phyloP scores from a whole-genome alignment of 2,797 vertebrate genomes.

The Psittacula derbiana region DNA sequence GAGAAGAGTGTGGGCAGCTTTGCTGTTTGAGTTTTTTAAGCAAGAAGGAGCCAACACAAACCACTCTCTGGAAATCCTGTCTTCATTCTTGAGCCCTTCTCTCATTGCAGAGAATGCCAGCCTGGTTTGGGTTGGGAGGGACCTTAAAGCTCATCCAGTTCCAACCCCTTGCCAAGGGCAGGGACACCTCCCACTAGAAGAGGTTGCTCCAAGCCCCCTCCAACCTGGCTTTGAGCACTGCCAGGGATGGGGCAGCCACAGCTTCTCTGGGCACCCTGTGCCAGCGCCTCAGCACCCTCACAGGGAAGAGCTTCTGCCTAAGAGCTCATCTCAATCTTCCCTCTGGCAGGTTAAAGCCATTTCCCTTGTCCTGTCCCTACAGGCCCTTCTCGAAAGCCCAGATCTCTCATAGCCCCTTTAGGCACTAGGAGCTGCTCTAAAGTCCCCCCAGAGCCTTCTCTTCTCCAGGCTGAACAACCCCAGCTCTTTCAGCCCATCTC shows the following conservation, averaged over 20 bases:
- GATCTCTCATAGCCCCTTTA: not conserved
- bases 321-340: not conserved
- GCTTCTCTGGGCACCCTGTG: not conserved
- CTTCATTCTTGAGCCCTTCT: not conserved
- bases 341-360: not conserved
- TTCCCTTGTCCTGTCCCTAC: not conserved
- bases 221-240: not conserved
- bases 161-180: not conserved
- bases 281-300: not conserved
- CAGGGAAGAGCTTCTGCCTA: not conserved
- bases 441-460: not conserved
- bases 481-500: not conserved
- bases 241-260: not conserved
- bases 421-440: not conserved
- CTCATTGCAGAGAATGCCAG: not conserved
- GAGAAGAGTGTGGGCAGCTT: not conserved
- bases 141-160: not conserved
- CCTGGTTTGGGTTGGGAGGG: not conserved
- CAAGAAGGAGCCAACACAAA: not conserved
- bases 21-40: not conserved
- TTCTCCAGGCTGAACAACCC: not conserved
- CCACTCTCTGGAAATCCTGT: not conserved
- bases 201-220: not conserved
- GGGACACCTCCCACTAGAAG: too few relatives aligned
- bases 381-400: not conserved